Evolutionary conservation across 2,888 invertebrate genomes (phyloP), one percentile per base, ranked within the genome.

Genomic region (Gastracanthus pulcherrimus): DNA sequence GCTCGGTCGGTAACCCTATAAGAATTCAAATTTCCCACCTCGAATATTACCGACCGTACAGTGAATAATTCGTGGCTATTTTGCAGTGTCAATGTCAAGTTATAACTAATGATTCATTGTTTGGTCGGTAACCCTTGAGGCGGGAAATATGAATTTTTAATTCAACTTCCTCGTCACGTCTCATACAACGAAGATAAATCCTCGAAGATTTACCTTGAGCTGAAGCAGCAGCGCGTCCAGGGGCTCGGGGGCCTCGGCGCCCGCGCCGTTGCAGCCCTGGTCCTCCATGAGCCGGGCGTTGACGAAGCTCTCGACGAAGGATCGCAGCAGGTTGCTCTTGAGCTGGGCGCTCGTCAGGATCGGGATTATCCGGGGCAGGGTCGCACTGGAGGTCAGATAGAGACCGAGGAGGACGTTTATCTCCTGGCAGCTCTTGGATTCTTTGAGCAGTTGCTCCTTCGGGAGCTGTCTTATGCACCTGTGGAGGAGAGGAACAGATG

Each of bases 361-460:
- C 4, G 91, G 89, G 1, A 91, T 83, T 1, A 90, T 78, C 26
- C 86, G 89, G 0, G 85, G 62, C 3, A 89, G 88, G 0, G 87
- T 87, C 76, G 85, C 86, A 38, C 88, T 79, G 0, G 86, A 85
- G 3, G 89, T 89, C 87, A 90, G 87, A 64, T 91, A 91, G 19
- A 91, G 84, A 70, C 89, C 88, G 36, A 91, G 89, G 31, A 91
- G 77, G 0, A 88, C 87, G 77, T 88, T 90, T 19, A 91, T 84
- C 72, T 91, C 89, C 23, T 88, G 90, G 13, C 87, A 86, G 67
- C 81, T 85, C 60, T 87, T 85, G 0, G 89, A 87, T 66, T 91
- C 91, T 0, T 80, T 58, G 11, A 91, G n/a, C 66, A 91, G 72
- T 23, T 91, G 89, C 16, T 91, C 89, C 75, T 89, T 90, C 0